These are phyloP conservation scores for Emydoidea blandingii DNA, from an alignment of 2,797 vertebrate genomes.

Conservation along the genomic window DNA sequence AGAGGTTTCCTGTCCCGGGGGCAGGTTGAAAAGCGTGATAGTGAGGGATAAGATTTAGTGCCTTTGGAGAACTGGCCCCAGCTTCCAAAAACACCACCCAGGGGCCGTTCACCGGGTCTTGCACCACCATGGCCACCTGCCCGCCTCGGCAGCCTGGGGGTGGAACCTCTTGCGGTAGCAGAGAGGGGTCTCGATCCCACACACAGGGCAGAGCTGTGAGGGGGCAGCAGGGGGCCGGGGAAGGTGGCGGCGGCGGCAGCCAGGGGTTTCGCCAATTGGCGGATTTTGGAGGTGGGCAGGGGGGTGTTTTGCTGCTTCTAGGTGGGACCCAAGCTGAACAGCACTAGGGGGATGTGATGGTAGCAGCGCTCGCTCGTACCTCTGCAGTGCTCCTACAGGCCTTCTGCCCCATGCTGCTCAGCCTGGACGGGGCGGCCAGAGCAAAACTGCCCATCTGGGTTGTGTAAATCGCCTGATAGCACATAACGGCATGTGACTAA, in stretches of 20 bases:
- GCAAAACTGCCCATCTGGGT: neutral
- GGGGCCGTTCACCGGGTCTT: neutral
- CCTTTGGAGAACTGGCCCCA: neutral
- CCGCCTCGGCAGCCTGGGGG: no score
- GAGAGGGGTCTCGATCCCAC: neutral
- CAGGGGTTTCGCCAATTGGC: no score
- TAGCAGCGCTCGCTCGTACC: neutral
- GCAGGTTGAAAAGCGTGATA: neutral
- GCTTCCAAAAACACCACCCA: neutral
- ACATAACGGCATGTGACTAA: rapidly evolving
- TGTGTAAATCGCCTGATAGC: rapidly evolving
- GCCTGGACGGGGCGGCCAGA: neutral
- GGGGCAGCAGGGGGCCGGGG: neutral
- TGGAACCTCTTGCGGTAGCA: neutral
- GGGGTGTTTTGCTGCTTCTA: no score
- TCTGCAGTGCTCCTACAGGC: rapidly evolving
- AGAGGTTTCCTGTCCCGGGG: rapidly evolving
- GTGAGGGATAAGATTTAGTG: neutral
- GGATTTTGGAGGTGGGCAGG: no score
- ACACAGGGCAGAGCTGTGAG: neutral
- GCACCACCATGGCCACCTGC: no score
- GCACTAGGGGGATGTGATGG: no score
- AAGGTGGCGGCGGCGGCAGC: no score
- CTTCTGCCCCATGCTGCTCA: neutral
- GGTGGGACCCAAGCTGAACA: no score